A percentile compares a stretch with the other conserved stretches of the same genome.
These are phyloP conservation scores for Cynocephalus volans DNA, from an alignment of 2,113 vertebrate species.

Conservation along the genomic window DNA sequence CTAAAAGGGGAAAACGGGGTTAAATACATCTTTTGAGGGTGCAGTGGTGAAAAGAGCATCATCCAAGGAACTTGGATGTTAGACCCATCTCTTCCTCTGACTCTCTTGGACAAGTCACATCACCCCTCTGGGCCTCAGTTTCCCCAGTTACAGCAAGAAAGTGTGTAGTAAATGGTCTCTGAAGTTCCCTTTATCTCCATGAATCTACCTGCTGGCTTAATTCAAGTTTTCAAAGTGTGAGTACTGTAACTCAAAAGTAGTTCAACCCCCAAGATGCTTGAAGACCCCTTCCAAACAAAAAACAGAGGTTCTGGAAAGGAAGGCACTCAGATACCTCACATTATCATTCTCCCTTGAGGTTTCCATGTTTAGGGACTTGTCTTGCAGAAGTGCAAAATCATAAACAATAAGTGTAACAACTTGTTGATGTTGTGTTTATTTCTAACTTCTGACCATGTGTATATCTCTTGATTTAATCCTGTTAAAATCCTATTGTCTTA, in stretches of 20 bases:
- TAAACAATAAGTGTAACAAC: not conserved
- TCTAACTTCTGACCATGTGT: not conserved
- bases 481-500: conserved; percentile 7
- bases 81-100: not conserved
- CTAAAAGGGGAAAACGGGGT: not conserved
- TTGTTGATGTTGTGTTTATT: not conserved
- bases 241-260: not conserved
- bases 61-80: not conserved
- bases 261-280: not conserved
- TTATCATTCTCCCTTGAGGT: not conserved
- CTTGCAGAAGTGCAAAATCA: conserved; percentile 20
- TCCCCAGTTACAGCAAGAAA: not conserved
- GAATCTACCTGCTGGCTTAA: not conserved
- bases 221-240: conserved; percentile 11
- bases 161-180: not conserved
- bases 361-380: not conserved
- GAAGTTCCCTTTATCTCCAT: not conserved
- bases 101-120: not conserved
- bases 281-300: not conserved
- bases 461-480: not conserved
- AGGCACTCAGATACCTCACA: not conserved
- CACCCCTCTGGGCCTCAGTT: not conserved
- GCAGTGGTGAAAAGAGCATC: not conserved
- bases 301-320: not conserved
- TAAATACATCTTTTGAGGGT: not conserved